Evolutionary conservation across 2,113 vertebrate species (phyloP), one percentile per base, ranked within the genome.

Genomic region (Dicentrarchus labrax): DNA sequence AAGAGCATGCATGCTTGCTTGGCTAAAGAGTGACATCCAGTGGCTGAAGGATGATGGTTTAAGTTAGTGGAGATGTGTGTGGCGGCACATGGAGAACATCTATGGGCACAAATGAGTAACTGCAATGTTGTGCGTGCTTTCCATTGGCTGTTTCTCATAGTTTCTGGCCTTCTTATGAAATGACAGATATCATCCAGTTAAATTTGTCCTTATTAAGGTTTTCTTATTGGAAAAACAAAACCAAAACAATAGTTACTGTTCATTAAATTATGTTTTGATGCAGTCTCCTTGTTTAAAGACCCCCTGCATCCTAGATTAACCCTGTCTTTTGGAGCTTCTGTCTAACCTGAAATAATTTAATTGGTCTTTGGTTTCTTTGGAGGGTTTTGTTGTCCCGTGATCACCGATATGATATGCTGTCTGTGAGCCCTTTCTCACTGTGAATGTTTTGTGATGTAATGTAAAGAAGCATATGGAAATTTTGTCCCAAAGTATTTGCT

Each of bases 1-100:
- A 54, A 19, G n/a, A n/a, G n/a, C 48, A 12, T 56, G 16, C 9
- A 22, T 50, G 3, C 4, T 51, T 72, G 47, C 12, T 51, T 78
- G 62, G 47, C 53, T 81, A 65, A 75, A 76, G 80, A 61, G 16
- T 45, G 91, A 84, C 92, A 88, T 76, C 91, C 81, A 64, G 76
- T 72, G 92, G 85, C 57, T 50, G 12, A 6, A 66, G 45, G 0
- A 39, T 30, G 30, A 30, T 30, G 51, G 6, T 57, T 43, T 30
- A 2, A 30, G 30, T 30, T 1, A n/a, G 6, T 38, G 13, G 6
- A 15, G 39, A n/a, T n/a, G 4, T 13, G 30, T 50, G 24, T 48
- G 48, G 39, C 39, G 36, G 17, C 60, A 62, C 50, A 47, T 19
- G 41, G 70, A 39, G 7, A 47, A 45, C 68, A 78, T 78, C 59